Evolutionary conservation across 2,797 vertebrate species (phyloP), one percentile per base, ranked within the genome.

Genomic region (Coregonus suidteri): DNA sequence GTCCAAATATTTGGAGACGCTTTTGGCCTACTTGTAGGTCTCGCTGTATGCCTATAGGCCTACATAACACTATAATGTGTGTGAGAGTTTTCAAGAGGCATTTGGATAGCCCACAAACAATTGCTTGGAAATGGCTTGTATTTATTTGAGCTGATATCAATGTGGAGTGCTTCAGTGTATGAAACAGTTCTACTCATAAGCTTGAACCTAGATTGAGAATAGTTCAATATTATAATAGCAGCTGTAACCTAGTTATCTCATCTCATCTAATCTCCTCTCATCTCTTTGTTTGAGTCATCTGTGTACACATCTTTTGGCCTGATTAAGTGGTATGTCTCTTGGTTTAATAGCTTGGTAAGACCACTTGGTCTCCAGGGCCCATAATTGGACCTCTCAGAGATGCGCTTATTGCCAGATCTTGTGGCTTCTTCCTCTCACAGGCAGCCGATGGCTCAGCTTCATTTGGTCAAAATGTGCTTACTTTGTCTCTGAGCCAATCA

Each of bases 401-500:
- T 82, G 59, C 13, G 85, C 88, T 87, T 88, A 88, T 92, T 89
- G 90, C 86, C 77, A 83, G 81, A 81, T 88, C 86, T 86, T 88
- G 88, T 85, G 91, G 87, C 87, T 91, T 89, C 88, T 81, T 83
- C 34, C 52, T 86, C 89, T 82, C 87, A 84, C 83, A 86, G 89
- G 82, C 86, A 84, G 82, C 86, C 81, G 71, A 80, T 86, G 86
- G 87, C 67, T 62, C 83, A 79, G 79, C 81, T 83, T 78, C 52
- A 77, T 85, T 86, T 35, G 87, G 87, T 91, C 85, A 89, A 64
- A 87, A 91, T 86, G 84, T 91, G 93, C 91, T 94, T 93, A 89
- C 81, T 92, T 93, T 93, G 93, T 90, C 81, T 71, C 20, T 13
- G 78, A 85, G 91, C 93, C 93, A 93, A 89, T 92, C 86, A 75